Conservation (phyloP, 2,888 invertebrate genomes). For the Pilophorus perplexus region DNA sequence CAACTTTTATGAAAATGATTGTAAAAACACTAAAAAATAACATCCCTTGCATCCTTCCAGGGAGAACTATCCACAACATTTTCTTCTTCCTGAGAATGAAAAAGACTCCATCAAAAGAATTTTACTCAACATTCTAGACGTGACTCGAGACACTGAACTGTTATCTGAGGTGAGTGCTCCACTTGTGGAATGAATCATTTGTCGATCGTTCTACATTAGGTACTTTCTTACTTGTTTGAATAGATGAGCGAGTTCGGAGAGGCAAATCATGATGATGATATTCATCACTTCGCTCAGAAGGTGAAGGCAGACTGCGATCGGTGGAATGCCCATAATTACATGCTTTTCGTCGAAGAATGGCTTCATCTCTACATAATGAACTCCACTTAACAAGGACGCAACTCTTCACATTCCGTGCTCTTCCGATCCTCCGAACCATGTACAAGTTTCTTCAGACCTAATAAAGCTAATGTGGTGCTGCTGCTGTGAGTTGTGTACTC, state of each 20-base stretch:
- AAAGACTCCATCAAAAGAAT: not conserved
- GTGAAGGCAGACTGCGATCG: slow-evolving; percentile 24
- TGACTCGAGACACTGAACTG: not conserved
- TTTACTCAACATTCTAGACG: not conserved
- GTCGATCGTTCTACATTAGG: too few relatives aligned
- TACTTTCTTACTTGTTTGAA: too few relatives aligned
- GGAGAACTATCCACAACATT: slow-evolving; percentile 6
- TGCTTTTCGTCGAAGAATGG: slow-evolving; percentile 36
- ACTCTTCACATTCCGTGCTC: too few relatives aligned
- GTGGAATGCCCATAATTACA: slow-evolving; percentile 13
- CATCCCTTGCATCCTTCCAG: too few relatives aligned
- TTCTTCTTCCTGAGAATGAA: not conserved
- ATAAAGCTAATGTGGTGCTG: too few relatives aligned
- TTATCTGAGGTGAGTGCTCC: not conserved
- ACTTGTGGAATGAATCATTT: too few relatives aligned
- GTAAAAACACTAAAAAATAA: too few relatives aligned
- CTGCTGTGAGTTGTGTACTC: too few relatives aligned
- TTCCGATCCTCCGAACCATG: too few relatives aligned
- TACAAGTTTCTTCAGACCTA: too few relatives aligned
- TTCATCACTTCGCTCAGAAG: slow-evolving; percentile 14
- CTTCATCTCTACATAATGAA: slow-evolving; percentile 28
- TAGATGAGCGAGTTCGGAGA: slow-evolving; percentile 24
- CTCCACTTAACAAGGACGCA: too few relatives aligned
- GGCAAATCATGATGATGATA: slow-evolving; percentile 21
- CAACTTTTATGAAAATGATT: too few relatives aligned